Evolutionary conservation across 2,888 invertebrate species (phyloP), one percentile per base, ranked within the genome.

Genomic region (Protonemura montana): DNA sequence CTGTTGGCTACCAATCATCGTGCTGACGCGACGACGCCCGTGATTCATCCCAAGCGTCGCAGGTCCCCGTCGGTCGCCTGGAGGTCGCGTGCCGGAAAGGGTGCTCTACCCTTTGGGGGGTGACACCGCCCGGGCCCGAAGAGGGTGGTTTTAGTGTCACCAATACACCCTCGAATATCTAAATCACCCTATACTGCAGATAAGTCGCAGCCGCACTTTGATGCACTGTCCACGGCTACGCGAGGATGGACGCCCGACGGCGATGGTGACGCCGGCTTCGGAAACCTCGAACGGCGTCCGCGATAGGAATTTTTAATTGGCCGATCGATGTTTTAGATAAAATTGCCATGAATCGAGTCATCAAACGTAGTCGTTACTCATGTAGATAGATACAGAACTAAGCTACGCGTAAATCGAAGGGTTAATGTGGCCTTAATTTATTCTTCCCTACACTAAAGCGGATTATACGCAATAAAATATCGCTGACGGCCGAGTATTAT

Each of bases 21-120:
- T 3, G 26, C 28, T 26, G 30, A 59, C 59, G 16, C 3, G 59
- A 59, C 59, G 81, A 81, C n/a, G 84, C 28, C 83, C 84, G 84
- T 84, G 84, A 84, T 59, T 84, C 84, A 84, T 84, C 84, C 2
- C 13, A 6, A n/a, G 10, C 30, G 30, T 29, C 16, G 29, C 25
- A 5, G 28, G 82, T 28, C 30, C 30, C 82, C 82, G 82, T 13
- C 82, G n/a, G 82, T 30, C 82, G 82, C 26, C 82, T 21, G 21
- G 29, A 80, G 77, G 86, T 41, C 86, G 82, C 86, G 86, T 86
- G 86, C 29, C 86, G 59, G 29, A 28, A 82, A 81, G 59, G 86
- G 82, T 26, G 5, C 59, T 59, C 59, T 41, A 82, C 42, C 42
- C 82, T 25, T 85, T 78, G 78, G 42, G 77, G 76, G 76, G 86